These are phyloP conservation scores for Falco concolor DNA, from an alignment of 2,797 vertebrate genomes.

Conservation along the genomic window DNA sequence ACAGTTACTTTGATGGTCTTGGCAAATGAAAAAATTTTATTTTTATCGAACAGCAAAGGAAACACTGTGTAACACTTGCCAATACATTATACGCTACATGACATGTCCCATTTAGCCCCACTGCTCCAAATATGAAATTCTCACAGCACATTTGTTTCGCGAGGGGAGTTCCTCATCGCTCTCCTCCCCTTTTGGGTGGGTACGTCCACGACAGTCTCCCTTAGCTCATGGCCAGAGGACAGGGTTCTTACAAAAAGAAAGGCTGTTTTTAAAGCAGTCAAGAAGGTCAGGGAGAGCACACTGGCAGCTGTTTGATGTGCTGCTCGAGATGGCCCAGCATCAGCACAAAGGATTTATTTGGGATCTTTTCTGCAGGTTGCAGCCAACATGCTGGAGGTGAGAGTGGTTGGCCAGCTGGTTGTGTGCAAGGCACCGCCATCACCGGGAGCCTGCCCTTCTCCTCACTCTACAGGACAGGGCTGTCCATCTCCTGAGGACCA, in stretches of 20 bases:
- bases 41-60: background rate
- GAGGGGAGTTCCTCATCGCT: fast-evolving
- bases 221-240: background rate
- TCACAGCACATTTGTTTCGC: background rate
- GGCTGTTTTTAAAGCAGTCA: background rate
- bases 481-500: background rate
- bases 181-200: background rate
- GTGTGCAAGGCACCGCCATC: background rate
- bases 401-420: background rate
- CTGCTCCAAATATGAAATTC: background rate
- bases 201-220: background rate
- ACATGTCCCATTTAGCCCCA: background rate
- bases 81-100: fast-evolving
- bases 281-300: fast-evolving
- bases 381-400: background rate
- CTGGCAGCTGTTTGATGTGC: background rate
- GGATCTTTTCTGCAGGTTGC: background rate
- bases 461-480: background rate
- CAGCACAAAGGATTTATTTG: background rate
- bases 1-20: conserved; percentile 38
- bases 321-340: background rate
- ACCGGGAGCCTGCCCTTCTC: background rate
- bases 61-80: background rate
- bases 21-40: conserved; percentile 60
- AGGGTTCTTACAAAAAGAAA: background rate